Evolutionary conservation across 2,113 vertebrate species (phyloP), one percentile per base, ranked within the genome.

Genomic region (Aegithalos caudatus): DNA sequence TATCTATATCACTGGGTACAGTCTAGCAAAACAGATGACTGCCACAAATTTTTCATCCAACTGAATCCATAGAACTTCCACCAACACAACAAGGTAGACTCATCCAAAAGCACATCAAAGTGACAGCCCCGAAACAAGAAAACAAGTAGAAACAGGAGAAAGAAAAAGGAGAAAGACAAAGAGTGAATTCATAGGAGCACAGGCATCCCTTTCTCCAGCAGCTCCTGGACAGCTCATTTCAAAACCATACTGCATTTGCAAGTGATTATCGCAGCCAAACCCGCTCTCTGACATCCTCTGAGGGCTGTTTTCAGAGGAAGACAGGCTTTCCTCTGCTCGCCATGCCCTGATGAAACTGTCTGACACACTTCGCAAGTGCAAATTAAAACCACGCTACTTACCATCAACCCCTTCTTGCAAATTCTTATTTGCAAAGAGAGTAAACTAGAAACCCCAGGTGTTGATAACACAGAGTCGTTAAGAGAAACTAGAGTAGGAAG

Each of bases 371-470:
- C 2, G 2, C 88, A 95, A 97, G 94, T 95, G 82, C 88, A 94
- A 94, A 95, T 96, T 92, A 91, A 89, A 95, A 86, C 88, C 93
- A 92, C 2, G 53, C 69, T 93, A 92, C 92, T 96, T 97, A 96
- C 96, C 93, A 96, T 94, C 95, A 96, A 56, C 77, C 80, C 65
- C 72, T 94, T 92, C 95, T 64, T 90, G 94, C 93, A 97, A 95
- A 97, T 86, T 95, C 92, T 72, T 92, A 97, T 95, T 95, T 96
- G 94, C 93, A 94, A 88, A 86, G 82, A 92, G 76, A 97, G 90
- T 96, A 97, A 97, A 96, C 93, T 67, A 96, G 96, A 97, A 97
- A 97, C 96, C 82, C 95, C 96, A 97, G 94, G 88, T 96, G 95
- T 85, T 92, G 90, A 95, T 94, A 94, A 86, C 2, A 18, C 16